Evolutionary conservation across 2,113 vertebrate species (phyloP).

Genomic region (Pogona vitticeps): DNA sequence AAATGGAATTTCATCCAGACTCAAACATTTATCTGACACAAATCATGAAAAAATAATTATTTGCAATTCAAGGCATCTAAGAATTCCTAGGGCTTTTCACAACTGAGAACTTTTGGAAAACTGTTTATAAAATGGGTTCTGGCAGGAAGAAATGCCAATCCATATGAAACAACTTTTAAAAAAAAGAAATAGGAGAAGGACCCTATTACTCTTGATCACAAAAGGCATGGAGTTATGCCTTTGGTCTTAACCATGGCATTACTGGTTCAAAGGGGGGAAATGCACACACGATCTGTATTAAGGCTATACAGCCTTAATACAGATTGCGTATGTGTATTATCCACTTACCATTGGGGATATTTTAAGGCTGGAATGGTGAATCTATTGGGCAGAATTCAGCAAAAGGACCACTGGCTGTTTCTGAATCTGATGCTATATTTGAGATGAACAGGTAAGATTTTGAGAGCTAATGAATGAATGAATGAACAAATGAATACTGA

Average conservation of each 20-base stretch:
- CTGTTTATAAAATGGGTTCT: constrained; percentile 45
- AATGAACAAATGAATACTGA: background rate
- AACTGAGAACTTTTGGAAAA: constrained; percentile 53
- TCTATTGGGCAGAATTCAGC: background rate
- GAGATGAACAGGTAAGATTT: background rate
- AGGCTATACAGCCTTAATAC: no score
- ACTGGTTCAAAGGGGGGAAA: background rate
- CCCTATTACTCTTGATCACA: background rate
- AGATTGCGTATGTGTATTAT: no score
- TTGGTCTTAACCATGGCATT: background rate
- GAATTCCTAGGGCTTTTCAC: constrained; percentile 2
- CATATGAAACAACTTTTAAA: background rate
- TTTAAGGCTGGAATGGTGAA: background rate
- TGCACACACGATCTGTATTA: no score
- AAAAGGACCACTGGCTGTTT: background rate
- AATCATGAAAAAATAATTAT: background rate
- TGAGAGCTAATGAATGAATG: background rate
- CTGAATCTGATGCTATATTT: background rate
- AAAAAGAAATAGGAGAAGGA: constrained; percentile 22
- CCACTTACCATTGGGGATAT: background rate
- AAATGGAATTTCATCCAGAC: constrained; percentile 17
- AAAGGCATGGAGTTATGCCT: background rate
- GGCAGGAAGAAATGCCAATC: background rate
- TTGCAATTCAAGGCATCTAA: constrained; percentile 14
- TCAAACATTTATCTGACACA: background rate